Evolutionary conservation across 2,888 invertebrate genomes (phyloP), one percentile per base, ranked within the genome.

Genomic region (Campoletis raptor): DNA sequence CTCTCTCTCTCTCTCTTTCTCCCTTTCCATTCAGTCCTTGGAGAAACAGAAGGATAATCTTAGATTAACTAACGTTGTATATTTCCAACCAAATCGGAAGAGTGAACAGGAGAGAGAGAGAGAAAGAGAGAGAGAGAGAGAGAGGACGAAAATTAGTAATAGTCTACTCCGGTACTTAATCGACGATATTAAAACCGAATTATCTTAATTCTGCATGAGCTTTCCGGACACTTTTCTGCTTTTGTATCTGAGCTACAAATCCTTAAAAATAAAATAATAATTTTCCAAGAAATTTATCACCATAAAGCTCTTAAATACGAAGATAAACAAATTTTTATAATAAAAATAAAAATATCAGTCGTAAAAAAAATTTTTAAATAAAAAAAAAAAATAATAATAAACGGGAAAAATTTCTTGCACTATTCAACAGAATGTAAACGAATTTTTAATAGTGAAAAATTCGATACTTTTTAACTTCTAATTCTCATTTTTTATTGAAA

Each of bases 161-260:
- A 90, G 91, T 90, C 90, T 91, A 86, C 90, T 86, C 76, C 87
- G 84, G 88, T 87, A 86, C 87, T 88, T 90, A 89, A 88, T 83
- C 87, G 85, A 70, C 83, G 84, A 87, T 89, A 91, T 90, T 89
- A 91, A 91, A 89, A 83, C 84, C 54, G 76, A 79, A 74, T 82
- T 79, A 85, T 89, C 89, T 89, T 90, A 89, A 90, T 70, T 57
- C 42, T 54, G 6, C 21, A 4, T 2, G 21, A 73, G 21, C 54
- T 52, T 10, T 54, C 1, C n/a, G 52, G n/a, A 54, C 52, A 73
- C 52, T 54, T 5, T 1, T 52, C 30, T 52, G 7, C 8, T 30
- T 18, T 9, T 24, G 30, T 18, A 72, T 52, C 52, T 52, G 6
- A 52, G 52, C 12, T 15, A 10, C 18, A 30, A 72, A 24, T 45